These are phyloP conservation scores for Geodia barretti DNA, from an alignment of 37 sponge, comb jelly and placozoan species.

Conservation along the genomic window DNA sequence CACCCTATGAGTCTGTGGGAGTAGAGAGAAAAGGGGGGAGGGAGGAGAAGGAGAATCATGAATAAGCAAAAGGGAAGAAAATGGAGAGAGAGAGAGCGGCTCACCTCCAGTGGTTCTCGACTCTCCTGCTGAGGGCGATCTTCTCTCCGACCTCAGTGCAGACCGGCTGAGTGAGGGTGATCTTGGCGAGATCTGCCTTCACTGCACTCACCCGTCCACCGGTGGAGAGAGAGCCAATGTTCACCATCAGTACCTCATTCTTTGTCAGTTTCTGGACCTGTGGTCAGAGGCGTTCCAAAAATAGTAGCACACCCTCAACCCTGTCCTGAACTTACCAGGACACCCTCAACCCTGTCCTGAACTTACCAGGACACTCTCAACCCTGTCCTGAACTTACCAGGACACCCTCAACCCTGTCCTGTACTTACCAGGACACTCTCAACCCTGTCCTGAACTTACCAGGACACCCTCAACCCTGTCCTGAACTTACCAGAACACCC, in stretches of 20 bases:
- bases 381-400: no score
- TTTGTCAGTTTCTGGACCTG: conserved; percentile 89
- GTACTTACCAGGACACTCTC: no score
- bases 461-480: no score
- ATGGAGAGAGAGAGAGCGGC: conserved; percentile 3
- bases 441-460: no score
- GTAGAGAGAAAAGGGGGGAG: background rate
- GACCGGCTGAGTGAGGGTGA: conserved; percentile 90
- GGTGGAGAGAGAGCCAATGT: conserved; percentile 96
- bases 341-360: no score
- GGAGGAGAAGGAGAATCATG: background rate
- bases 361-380: no score
- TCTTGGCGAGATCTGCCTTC: conserved; percentile 93
- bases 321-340: no score
- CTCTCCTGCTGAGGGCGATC: conserved; percentile 92
- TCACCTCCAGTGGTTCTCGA: conserved; percentile 97
- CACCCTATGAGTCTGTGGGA: conserved; percentile 82
- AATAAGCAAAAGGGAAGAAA: background rate
- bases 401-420: no score
- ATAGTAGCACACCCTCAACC: background rate
- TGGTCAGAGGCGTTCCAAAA: background rate
- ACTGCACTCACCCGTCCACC: conserved; percentile 96
- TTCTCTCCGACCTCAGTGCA: conserved; percentile 97
- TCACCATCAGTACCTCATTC: conserved; percentile 95
- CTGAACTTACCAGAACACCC: background rate